phyloP scores from a whole-genome alignment of 1,140 invertebrate genomes.

The Bathynomus jamesi region DNA sequence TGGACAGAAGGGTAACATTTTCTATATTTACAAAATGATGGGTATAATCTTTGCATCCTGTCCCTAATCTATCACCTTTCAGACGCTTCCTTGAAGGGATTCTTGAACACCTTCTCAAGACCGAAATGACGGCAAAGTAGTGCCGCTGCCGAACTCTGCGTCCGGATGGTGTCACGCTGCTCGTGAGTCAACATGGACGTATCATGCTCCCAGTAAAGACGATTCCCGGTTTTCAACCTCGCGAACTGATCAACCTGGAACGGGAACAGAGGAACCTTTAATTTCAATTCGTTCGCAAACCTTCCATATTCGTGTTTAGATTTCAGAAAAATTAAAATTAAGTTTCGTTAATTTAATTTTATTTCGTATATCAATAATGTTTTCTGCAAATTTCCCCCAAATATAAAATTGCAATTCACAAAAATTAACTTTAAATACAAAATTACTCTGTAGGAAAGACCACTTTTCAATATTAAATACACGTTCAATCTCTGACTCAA shows the following conservation, averaged over 20 bases:
- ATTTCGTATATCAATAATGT: neutral
- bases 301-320: no score
- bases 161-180: slow-evolving; percentile 17
- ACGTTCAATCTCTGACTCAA: no score
- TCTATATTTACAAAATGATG: neutral
- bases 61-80: no score
- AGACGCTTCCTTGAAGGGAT: slow-evolving; percentile 23
- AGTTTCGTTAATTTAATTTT: neutral
- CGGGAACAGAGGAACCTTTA: no score
- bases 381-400: neutral
- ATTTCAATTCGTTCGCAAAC: no score
- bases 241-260: slow-evolving; percentile 45
- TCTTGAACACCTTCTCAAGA: slow-evolving; percentile 11
- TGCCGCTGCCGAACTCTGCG: slow-evolving; percentile 6
- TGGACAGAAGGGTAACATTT: neutral
- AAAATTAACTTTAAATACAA: no score
- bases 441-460: no score
- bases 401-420: no score
- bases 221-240: slow-evolving; percentile 47
- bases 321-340: neutral
- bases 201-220: slow-evolving; percentile 50
- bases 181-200: slow-evolving; percentile 26
- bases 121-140: slow-evolving; percentile 23
- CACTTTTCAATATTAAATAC: no score
- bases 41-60: neutral